Percentiles rank a stretch among this genome's conserved stretches.
Conservation (phyloP, 2,113 vertebrate species). For the Mustela nigripes region DNA sequence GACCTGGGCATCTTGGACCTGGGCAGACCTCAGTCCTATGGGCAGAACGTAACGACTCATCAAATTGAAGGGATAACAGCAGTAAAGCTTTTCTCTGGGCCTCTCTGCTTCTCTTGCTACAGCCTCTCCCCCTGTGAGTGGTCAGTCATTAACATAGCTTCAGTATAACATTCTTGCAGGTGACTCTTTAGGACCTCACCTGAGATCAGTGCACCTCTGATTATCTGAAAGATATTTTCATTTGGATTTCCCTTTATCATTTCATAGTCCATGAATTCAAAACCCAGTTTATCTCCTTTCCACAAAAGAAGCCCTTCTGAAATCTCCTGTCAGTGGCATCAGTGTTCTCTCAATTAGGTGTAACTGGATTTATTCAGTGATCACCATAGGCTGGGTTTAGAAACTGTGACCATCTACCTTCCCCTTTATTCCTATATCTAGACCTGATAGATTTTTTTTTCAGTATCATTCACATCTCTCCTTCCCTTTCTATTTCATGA, state of each 20-base stretch:
- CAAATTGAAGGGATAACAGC: neutral
- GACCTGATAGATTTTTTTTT: neutral
- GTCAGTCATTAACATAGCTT: neutral
- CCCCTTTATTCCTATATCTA: neutral
- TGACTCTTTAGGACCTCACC: neutral
- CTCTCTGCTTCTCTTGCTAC: neutral
- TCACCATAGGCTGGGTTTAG: neutral
- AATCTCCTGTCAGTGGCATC: neutral
- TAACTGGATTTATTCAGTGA: neutral
- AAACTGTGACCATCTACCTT: neutral
- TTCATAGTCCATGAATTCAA: slow-evolving; percentile 1
- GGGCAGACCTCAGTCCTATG: neutral
- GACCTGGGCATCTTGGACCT: neutral
- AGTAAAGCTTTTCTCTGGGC: neutral
- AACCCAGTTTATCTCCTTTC: neutral
- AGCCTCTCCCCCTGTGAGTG: neutral
- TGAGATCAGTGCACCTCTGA: neutral
- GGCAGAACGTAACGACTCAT: neutral
- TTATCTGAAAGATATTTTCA: neutral
- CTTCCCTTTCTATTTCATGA: slow-evolving; percentile 10
- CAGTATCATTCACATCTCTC: neutral
- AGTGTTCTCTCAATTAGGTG: neutral
- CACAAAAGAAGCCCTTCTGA: neutral
- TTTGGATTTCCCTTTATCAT: neutral
- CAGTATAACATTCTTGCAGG: neutral